phyloP scores from a whole-genome alignment of 1,140 invertebrate species.

The Papilio machaon region DNA sequence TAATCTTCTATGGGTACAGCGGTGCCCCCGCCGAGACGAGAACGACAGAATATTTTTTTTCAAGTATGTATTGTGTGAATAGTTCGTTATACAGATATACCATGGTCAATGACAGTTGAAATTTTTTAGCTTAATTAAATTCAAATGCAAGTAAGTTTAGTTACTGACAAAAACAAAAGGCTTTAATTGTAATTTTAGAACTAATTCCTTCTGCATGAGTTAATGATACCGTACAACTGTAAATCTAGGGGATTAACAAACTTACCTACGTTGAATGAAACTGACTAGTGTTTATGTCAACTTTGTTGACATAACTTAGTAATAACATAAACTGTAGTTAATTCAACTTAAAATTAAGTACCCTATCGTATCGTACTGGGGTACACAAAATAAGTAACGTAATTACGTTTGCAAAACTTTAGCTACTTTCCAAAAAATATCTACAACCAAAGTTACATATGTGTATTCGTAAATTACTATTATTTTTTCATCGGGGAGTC shows the following conservation, averaged over 20 bases:
- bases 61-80: too few species aligned
- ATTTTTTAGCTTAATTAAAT: not conserved
- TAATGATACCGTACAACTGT: slow-evolving; percentile 13
- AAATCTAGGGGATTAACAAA: not conserved
- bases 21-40: too few species aligned
- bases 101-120: not conserved
- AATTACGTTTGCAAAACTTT: too few species aligned
- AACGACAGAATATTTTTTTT: too few species aligned
- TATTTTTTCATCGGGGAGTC: too few species aligned
- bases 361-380: too few species aligned
- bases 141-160: not conserved
- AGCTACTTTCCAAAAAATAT: too few species aligned
- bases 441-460: too few species aligned
- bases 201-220: not conserved
- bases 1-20: not conserved
- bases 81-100: too few species aligned
- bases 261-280: not conserved
- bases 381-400: too few species aligned
- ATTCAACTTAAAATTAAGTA: too few species aligned
- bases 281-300: not conserved
- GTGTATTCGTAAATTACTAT: too few species aligned
- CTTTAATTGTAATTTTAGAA: not conserved
- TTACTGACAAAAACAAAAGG: not conserved
- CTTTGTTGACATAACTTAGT: not conserved
- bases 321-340: not conserved